These are phyloP conservation scores for Sarcophaga variegata DNA, from an alignment of 2,888 invertebrate genomes.

Conservation along the genomic window DNA sequence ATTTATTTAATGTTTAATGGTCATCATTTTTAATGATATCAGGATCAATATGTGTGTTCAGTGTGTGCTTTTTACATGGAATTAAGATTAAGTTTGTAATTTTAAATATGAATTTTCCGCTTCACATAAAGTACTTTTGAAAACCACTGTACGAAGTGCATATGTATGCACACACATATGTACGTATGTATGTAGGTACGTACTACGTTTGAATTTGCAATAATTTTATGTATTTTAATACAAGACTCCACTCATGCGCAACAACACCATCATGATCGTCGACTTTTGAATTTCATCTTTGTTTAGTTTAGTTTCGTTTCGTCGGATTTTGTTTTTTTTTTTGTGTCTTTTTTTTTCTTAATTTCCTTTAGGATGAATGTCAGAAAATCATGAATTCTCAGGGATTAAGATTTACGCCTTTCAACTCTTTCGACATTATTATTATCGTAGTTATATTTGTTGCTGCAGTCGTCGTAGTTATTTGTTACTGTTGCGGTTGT, in stretches of 20 bases:
- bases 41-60: no score
- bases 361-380: conserved; percentile 66
- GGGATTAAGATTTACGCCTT: conserved; percentile 70
- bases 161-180: no score
- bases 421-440: conserved; percentile 70
- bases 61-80: no score
- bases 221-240: conserved; percentile 49
- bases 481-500: conserved; percentile 18
- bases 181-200: background rate
- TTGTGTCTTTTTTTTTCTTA: conserved; percentile 25
- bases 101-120: no score
- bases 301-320: background rate
- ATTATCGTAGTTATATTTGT: conserved; percentile 57
- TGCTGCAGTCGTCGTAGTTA: conserved; percentile 42
- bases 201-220: conserved; percentile 32
- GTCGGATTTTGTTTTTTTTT: background rate
- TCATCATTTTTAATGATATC: no score
- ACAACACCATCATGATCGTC: conserved; percentile 52
- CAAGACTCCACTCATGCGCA: conserved; percentile 58
- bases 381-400: conserved; percentile 70
- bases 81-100: no score
- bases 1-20: no score
- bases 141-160: no score
- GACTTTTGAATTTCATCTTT: conserved; percentile 31
- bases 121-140: no score